Base-by-base conservation (phyloP, 2,797 vertebrate genomes). In the Hippocampus kuda region DNA sequence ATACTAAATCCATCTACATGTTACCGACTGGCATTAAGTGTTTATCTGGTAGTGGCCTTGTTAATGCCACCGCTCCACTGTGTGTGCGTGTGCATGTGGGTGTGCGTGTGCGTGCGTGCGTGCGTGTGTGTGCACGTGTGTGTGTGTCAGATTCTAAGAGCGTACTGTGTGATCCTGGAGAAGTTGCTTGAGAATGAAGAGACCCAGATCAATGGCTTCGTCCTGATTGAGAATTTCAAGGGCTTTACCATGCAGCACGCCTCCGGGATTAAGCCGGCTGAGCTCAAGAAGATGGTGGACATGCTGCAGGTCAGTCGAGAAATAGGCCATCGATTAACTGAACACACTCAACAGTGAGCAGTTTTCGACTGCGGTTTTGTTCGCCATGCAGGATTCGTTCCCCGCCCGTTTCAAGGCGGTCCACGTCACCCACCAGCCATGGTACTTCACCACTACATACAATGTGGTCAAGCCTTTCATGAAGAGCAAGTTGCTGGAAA, bases 221-320 rank as follows among this genome's bases (percentile, higher is more conserved):
- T 96, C 79, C 95, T 99, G 73, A 85, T 99, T 0, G 97, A 99
- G 85, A 99, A 99, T 72, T 99, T 99, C 83, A 94, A 92, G 79
- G 97, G 96, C 81, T 99, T 99, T 80, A 97, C 94, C 75, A 93
- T 98, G 95, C 95, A 99, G 85, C 97, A 99, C 59, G 96, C 94
- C 0, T 94, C 96, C 0, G 94, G 94, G 34, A 97, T 99, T 57
- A 97, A 95, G 72, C 90, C 94, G 3, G 90, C 92, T 0, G 96
- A 98, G 80, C 94, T 99, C 69, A 96, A 95, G 89, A 99, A 99
- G 90, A 99, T 99, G 97, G 97, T 98, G 88, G 96, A 98, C 87
- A 99, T 99, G 97, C 87, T 99, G 70, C 97, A 99, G 95, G 97
- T 97, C 79, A 88, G 86, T 72, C 6, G 34, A 38, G 34, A 46